Evolutionary conservation across 2,113 vertebrate species (phyloP).

Genomic region (Murina feae): DNA sequence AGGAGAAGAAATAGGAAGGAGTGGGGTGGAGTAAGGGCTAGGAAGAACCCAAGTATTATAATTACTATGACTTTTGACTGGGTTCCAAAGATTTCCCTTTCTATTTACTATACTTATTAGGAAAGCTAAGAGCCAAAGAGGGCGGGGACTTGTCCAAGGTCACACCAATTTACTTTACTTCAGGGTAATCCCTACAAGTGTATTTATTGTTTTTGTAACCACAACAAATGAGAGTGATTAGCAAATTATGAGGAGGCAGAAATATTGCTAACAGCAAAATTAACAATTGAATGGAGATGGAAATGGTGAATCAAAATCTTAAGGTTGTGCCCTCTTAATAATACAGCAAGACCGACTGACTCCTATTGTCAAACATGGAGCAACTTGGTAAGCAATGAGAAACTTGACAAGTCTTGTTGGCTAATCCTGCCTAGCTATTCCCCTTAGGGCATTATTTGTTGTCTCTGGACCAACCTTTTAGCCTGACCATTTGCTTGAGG

Average conservation of each 20-base stretch:
- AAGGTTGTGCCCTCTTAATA: not conserved
- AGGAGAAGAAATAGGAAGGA: not conserved
- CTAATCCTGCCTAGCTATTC: not conserved
- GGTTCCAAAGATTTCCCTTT: not conserved
- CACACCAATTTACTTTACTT: not conserved
- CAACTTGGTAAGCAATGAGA: not conserved
- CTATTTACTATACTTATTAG: not conserved
- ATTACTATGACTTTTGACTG: slow-evolving; percentile 49
- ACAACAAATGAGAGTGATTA: slow-evolving; percentile 19
- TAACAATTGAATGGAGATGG: not conserved
- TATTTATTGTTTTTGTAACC: slow-evolving; percentile 26
- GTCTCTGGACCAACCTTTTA: not conserved
- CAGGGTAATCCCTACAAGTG: slow-evolving; percentile 14
- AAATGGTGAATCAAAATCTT: not conserved
- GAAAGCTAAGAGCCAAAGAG: slow-evolving; percentile 54
- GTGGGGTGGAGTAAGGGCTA: not conserved
- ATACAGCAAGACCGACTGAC: not conserved
- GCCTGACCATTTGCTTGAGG: not conserved
- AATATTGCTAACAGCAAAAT: not conserved
- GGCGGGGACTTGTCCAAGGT: slow-evolving; percentile 65
- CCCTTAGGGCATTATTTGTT: not conserved
- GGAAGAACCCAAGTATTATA: slow-evolving; percentile 31
- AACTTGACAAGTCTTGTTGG: not conserved
- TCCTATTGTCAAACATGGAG: not conserved
- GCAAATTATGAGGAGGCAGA: slow-evolving; percentile 26